Evolutionary conservation across 2,113 vertebrate species (phyloP).

Genomic region (Pavo muticus): DNA sequence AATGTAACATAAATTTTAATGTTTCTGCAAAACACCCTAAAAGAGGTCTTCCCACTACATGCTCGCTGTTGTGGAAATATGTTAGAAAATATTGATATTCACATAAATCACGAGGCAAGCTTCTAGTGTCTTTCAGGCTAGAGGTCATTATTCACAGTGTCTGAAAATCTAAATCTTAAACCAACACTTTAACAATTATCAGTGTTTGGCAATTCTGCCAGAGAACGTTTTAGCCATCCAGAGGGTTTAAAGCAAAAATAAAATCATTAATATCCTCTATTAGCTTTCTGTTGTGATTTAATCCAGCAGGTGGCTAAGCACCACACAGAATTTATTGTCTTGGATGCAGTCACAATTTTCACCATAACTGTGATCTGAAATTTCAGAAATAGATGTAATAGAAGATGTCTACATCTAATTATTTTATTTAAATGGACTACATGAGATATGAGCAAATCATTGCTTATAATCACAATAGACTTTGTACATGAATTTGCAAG

Average conservation of each 20-base stretch:
- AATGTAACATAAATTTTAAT: not conserved
- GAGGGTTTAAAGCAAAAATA: not conserved
- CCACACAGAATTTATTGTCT: not conserved
- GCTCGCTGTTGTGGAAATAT: not conserved
- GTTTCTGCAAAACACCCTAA: not conserved
- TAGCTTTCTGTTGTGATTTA: not conserved
- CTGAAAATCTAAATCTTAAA: not conserved
- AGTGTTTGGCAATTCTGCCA: not conserved
- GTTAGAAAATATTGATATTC: constrained; percentile 1
- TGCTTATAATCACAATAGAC: not conserved
- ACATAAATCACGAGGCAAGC: not conserved
- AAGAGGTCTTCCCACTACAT: not conserved
- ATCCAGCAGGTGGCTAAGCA: too few species aligned
- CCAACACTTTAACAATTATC: not conserved
- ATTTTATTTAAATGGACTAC: not conserved
- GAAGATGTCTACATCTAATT: not conserved
- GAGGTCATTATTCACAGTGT: not conserved
- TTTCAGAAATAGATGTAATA: not conserved
- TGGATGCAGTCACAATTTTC: not conserved
- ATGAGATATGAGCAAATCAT: accelerated
- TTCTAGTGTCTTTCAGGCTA: not conserved
- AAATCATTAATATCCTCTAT: not conserved
- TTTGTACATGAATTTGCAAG: not conserved
- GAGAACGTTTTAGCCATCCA: not conserved
- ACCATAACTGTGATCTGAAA: not conserved